phyloP scores from a whole-genome alignment of 2,797 vertebrate genomes.

The Todus mexicanus region DNA sequence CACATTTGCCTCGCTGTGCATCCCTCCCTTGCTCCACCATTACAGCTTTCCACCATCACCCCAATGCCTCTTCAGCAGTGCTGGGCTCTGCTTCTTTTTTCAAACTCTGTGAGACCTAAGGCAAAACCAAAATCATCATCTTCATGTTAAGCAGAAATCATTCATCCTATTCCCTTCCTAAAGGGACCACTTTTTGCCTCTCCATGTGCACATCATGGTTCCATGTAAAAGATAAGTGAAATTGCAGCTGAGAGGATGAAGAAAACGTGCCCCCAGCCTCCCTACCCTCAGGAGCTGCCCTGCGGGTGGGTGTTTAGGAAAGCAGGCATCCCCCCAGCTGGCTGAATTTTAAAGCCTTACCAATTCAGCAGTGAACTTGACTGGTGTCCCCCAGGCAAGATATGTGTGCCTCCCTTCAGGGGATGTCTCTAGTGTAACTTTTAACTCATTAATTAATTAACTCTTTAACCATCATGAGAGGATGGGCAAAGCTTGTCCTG shows the following conservation, averaged over 20 bases:
- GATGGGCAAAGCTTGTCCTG: background rate
- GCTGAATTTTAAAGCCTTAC: background rate
- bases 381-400: background rate
- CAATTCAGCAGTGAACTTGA: background rate
- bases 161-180: background rate
- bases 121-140: background rate
- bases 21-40: background rate
- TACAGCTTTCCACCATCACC: background rate
- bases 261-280: background rate
- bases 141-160: background rate
- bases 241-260: background rate
- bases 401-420: background rate
- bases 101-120: background rate
- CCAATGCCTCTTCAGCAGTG: fast-evolving
- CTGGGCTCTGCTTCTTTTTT: background rate
- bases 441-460: no score
- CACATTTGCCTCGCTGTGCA: fast-evolving
- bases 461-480: background rate
- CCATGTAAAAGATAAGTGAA: background rate
- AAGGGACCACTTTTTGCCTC: background rate
- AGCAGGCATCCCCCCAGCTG: background rate
- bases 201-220: background rate
- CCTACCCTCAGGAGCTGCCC: fast-evolving
- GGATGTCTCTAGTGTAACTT: background rate
- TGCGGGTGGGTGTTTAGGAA: background rate